Evolutionary conservation across 1,140 invertebrate species (phyloP), one percentile per base, ranked within the genome.

Genomic region (Megathymus violae): DNA sequence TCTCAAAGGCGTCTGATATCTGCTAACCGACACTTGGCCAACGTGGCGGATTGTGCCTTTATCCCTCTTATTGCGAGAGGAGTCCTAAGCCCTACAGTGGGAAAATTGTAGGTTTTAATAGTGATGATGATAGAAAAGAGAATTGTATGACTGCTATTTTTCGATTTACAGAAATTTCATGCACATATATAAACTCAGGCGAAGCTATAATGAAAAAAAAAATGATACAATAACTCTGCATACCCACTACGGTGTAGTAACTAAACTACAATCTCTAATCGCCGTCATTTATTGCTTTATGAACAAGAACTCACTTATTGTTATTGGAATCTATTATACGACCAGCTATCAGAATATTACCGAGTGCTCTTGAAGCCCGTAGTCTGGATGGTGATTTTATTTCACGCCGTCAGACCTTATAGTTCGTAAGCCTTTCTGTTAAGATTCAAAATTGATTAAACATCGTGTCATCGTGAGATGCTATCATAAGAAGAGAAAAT

Each of bases 241-340:
- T 16, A 51, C 16, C 16, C 16, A 38, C 17, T 19, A 13, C 1
- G 14, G 14, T 40, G 25, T 40, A 13, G 38, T 54, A 41, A 41
- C 38, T 17, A 40, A 54, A 54, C 19, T 22, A 54, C 10, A 11
- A 36, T 36, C 34, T 40, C 50, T 52, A n/a, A 52, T 40, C 50
- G 50, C 16, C 10, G 34, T 51, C 50, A 52, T 40, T 38, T 52
- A 52, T 25, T 40, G 13, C 34, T 31, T 52, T 40, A n/a, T 6
- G 31, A 52, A 40, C 16, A 52, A 52, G 36, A 52, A 38, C 46
- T 34, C 50, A 31, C 50, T 52, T 52, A 52, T 38, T 52, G 48
- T 52, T 52, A 52, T 52, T 52, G 34, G 48, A 52, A 52, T 52
- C 16, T 16, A 52, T 52, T 52, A 52, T 52, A 52, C 17, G 48